phyloP scores from a whole-genome alignment of 2,888 invertebrate species.

The Cheilosia grossa region DNA sequence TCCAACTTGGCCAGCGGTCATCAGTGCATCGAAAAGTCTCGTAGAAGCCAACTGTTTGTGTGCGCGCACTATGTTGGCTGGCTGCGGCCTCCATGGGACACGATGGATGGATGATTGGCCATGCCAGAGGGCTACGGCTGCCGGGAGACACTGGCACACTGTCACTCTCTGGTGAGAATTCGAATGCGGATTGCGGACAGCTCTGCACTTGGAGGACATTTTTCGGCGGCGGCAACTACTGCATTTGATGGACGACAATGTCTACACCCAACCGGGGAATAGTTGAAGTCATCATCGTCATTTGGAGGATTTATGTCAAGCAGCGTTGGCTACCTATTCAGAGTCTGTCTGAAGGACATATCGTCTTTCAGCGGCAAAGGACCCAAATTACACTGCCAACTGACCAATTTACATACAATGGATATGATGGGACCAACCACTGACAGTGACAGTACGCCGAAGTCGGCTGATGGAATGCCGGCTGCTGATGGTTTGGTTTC shows the following conservation, averaged over 20 bases:
- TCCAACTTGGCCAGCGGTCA: conserved; percentile 42
- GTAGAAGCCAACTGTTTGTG: conserved; percentile 56
- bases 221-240: conserved; percentile 49
- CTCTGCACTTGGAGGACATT: conserved; percentile 53
- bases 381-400: conserved; percentile 55
- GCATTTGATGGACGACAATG: conserved; percentile 68
- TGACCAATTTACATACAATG: conserved; percentile 71
- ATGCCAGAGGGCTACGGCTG: conserved; percentile 13
- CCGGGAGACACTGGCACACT: background rate
- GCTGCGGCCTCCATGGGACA: conserved; percentile 18
- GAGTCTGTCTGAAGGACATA: conserved; percentile 41
- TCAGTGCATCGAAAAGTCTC: conserved; percentile 45
- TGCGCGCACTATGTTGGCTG: conserved; percentile 22
- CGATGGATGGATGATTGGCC: conserved; percentile 29
- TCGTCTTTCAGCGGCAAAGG: conserved; percentile 48
- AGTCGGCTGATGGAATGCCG: conserved; percentile 58
- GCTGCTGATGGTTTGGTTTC: conserved; percentile 1
- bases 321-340: conserved; percentile 29
- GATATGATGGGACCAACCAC: conserved; percentile 34
- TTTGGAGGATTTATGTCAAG: conserved; percentile 69
- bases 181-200: conserved; percentile 48
- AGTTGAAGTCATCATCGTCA: conserved; percentile 72
- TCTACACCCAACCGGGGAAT: conserved; percentile 31
- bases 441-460: conserved; percentile 56
- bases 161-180: conserved; percentile 44